Percentiles rank a stretch among this genome's conserved stretches.
These are phyloP conservation scores for Drosophila lacteicornis DNA, from an alignment of 1,140 invertebrate species.

Conservation along the genomic window DNA sequence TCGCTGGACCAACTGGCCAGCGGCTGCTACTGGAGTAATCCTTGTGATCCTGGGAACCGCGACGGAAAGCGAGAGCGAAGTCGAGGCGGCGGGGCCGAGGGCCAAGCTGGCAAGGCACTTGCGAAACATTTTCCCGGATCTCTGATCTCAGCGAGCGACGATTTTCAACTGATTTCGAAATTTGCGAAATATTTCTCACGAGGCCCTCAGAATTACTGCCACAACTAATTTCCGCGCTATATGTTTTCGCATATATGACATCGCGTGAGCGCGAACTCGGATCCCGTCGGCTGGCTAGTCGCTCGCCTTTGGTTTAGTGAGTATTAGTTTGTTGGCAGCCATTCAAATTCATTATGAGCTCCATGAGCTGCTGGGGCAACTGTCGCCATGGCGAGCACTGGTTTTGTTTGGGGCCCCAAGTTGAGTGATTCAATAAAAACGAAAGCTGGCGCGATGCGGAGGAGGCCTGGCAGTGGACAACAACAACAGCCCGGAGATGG, in stretches of 20 bases:
- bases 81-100: conserved; percentile 9
- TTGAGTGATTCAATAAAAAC: conserved; percentile 71
- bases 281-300: conserved; percentile 27
- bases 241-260: conserved; percentile 66
- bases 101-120: conserved; percentile 63
- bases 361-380: conserved; percentile 17
- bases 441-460: conserved; percentile 46
- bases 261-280: conserved; percentile 61
- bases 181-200: conserved; percentile 62
- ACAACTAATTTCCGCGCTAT: conserved; percentile 53
- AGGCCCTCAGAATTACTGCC: conserved; percentile 40
- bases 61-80: not conserved
- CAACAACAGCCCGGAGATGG: conserved; percentile 33
- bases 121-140: conserved; percentile 64
- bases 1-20: conserved; percentile 47
- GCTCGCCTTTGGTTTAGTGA: conserved; percentile 15
- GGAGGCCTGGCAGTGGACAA: conserved; percentile 75
- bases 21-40: conserved; percentile 30
- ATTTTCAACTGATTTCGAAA: conserved; percentile 77
- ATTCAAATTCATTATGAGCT: conserved; percentile 67
- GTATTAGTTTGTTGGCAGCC: conserved; percentile 62
- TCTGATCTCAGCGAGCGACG: conserved; percentile 50
- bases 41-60: conserved; percentile 23
- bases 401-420: conserved; percentile 43
- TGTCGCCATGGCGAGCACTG: conserved; percentile 67